phyloP scores from a whole-genome alignment of 2,113 vertebrate genomes.

The Nanger granti region DNA sequence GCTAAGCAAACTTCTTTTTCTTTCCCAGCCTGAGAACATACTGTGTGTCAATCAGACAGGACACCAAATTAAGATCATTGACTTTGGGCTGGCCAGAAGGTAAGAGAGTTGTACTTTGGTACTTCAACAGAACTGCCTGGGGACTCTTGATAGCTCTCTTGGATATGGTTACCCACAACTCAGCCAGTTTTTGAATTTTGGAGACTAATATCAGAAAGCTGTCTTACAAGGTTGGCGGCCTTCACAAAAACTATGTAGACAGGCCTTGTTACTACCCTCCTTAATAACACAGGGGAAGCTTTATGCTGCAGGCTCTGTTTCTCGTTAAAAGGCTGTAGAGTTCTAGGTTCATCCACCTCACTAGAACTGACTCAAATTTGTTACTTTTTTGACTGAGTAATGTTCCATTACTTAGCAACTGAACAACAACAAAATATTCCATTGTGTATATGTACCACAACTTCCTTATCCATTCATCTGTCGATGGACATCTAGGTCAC shows the following conservation, averaged over 20 bases:
- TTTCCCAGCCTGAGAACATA: conserved; percentile 92
- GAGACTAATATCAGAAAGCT: not conserved
- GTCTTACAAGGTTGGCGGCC: not conserved
- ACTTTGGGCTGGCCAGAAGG: conserved; percentile 94
- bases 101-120: conserved; percentile 67
- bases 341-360: not conserved
- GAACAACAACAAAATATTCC: not conserved
- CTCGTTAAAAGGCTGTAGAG: not conserved
- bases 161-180: not conserved
- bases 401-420: not conserved
- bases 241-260: not conserved
- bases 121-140: not conserved
- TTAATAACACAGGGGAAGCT: not conserved
- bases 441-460: not conserved
- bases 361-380: not conserved
- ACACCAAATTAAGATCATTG: conserved; percentile 94
- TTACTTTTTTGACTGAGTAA: not conserved
- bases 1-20: conserved; percentile 24
- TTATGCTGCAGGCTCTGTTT: not conserved
- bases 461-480: not conserved
- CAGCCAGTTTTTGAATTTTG: not conserved
- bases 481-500: not conserved
- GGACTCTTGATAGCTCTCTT: not conserved
- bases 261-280: not conserved
- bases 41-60: conserved; percentile 89